Evolutionary conservation across 2,113 vertebrate species (phyloP), one percentile per base, ranked within the genome.

Genomic region (Microtus pennsylvanicus): DNA sequence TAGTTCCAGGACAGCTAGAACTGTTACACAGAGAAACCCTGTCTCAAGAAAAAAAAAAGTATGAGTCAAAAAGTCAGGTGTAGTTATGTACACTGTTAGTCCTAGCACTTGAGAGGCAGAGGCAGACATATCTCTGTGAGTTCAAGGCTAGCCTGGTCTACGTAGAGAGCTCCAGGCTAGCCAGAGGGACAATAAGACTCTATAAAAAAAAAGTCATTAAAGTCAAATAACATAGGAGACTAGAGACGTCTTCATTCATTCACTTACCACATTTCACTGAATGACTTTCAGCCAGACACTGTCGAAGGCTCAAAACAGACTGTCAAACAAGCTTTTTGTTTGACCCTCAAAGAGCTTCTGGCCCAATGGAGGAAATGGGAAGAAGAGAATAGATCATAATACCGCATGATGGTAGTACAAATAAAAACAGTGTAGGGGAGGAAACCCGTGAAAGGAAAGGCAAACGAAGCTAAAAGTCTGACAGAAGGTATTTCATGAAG

Each of bases 331-430:
- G 42, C 9, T 72, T 91, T 87, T 89, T 24, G 76, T 78, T 28
- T 61, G 81, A 19, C n/a, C 45, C 47, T 95, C 72, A 92, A 80
- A 10, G 26, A 81, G 26, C 7, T 92, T 93, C 16, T 93, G 28
- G 11, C 86, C 65, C 63, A 82, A 82, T 72, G n/a, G 38, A 91
- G 33, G 69, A 91, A 83, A 70, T 14, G 45, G 19, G 12, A 67
- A 95, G 87, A 95, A 87, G 67, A 95, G 89, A 95, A 87, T 28
- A 50, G 35, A 55, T 96, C 33, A 75, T 35, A 93, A 90, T 72
- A 75, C 30, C 10, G 35, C 63, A 35, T 38, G 13, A 95, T 12
- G n/a, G 74, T 28, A 50, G 4, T 26, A 26, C 5, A 50, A 85
- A 24, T 75, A 52, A 28, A 52, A 85, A 95, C 19, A 21, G 61